phyloP scores from a whole-genome alignment of 1,140 invertebrate species.

The Akabosia matsudoensis region DNA sequence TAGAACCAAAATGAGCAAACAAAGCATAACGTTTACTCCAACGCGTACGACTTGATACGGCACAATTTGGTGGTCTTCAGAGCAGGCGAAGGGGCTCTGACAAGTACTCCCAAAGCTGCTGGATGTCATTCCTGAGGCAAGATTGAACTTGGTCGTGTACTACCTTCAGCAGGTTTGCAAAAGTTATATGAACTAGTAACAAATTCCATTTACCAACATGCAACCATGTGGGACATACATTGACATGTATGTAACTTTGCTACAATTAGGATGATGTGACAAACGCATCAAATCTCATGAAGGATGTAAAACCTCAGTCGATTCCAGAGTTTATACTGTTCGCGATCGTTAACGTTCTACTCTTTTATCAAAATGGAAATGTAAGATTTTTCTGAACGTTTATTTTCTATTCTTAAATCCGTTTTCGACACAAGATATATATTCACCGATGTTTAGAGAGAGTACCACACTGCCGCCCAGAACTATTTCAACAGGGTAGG shows the following conservation, averaged over 20 bases:
- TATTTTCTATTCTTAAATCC: not conserved
- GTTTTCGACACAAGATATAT: not conserved
- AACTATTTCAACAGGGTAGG: slow-evolving; percentile 96
- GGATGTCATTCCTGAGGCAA: slow-evolving; percentile 93
- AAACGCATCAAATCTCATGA: slow-evolving; percentile 86
- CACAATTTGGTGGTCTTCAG: slow-evolving; percentile 96
- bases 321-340: slow-evolving; percentile 96
- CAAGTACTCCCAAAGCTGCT: slow-evolving; percentile 83
- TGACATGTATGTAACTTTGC: not conserved
- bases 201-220: too few relatives aligned
- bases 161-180: slow-evolving; percentile 73
- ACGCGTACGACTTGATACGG: slow-evolving; percentile 76
- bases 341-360: slow-evolving; percentile 88
- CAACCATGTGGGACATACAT: too few relatives aligned
- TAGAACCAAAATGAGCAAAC: slow-evolving; percentile 46
- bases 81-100: slow-evolving; percentile 86
- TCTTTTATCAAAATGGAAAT: slow-evolving; percentile 87
- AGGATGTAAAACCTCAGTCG: slow-evolving; percentile 86
- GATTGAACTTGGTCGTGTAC: slow-evolving; percentile 93
- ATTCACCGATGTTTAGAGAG: slow-evolving; percentile 72
- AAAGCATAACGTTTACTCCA: slow-evolving; percentile 44
- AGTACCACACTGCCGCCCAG: slow-evolving; percentile 89
- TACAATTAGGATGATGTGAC: slow-evolving; percentile 68
- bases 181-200: too few relatives aligned
- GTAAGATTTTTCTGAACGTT: too few relatives aligned